phyloP scores from a whole-genome alignment of 1,140 invertebrate genomes.

The Tachypleus tridentatus region DNA sequence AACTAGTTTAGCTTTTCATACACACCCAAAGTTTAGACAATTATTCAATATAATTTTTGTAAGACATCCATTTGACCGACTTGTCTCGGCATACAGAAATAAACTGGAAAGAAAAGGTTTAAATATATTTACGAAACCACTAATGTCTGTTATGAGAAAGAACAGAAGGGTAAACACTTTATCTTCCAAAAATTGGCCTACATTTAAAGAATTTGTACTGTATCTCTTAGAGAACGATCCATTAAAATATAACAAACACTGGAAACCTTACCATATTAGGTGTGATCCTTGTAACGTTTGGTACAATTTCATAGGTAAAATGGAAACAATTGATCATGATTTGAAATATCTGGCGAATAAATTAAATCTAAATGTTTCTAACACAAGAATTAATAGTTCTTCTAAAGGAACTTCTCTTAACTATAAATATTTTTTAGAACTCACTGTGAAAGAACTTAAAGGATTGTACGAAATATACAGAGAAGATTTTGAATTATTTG shows the following conservation, averaged over 20 bases:
- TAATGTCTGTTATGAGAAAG: neutral
- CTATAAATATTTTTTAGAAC: slow-evolving; percentile 46
- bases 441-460: slow-evolving; percentile 44
- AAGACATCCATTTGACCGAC: slow-evolving; percentile 29
- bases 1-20: slow-evolving; percentile 19
- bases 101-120: slow-evolving; percentile 19
- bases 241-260: slow-evolving; percentile 28
- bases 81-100: slow-evolving; percentile 29
- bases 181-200: slow-evolving; percentile 13
- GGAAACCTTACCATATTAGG: slow-evolving; percentile 28
- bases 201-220: slow-evolving; percentile 28
- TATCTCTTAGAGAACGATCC: slow-evolving; percentile 24
- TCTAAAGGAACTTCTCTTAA: slow-evolving; percentile 1
- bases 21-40: slow-evolving; percentile 6
- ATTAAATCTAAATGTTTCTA: neutral
- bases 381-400: neutral
- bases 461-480: slow-evolving; percentile 54
- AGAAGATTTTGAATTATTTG: slow-evolving; percentile 63
- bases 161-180: neutral
- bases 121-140: neutral
- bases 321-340: slow-evolving; percentile 29
- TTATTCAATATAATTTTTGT: slow-evolving; percentile 28
- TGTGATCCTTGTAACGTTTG: slow-evolving; percentile 29
- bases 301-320: slow-evolving; percentile 31
- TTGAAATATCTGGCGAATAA: slow-evolving; percentile 12